phyloP scores from a whole-genome alignment of 2,797 vertebrate genomes.

The Sebastes aleutianus region DNA sequence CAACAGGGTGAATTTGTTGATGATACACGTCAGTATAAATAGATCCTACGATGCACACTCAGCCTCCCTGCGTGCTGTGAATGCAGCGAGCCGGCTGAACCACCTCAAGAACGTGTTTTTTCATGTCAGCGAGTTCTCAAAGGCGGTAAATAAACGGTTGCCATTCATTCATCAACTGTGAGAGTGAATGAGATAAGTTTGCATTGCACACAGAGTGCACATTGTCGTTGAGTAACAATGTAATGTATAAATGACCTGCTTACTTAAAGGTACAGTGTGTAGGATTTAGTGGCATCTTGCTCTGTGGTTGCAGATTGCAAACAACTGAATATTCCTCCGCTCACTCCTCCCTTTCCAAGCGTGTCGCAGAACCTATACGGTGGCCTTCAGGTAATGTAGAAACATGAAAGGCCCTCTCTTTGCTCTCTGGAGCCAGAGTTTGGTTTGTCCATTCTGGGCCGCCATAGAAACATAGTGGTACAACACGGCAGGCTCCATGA shows the following conservation, averaged over 20 bases:
- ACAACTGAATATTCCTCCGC: too few relatives aligned
- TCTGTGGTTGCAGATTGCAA: too few relatives aligned
- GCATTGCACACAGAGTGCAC: neutral
- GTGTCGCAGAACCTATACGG: too few relatives aligned
- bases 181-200: conserved; percentile 11
- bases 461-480: too few relatives aligned
- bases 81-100: conserved; percentile 35
- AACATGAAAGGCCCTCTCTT: too few relatives aligned
- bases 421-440: too few relatives aligned
- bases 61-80: conserved; percentile 22
- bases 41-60: conserved; percentile 34
- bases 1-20: conserved; percentile 45
- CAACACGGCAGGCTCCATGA: too few relatives aligned
- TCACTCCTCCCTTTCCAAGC: too few relatives aligned
- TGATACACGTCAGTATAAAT: conserved; percentile 54
- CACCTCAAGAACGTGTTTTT: conserved; percentile 19
- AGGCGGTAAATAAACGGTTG: conserved; percentile 34
- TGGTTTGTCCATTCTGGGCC: too few relatives aligned
- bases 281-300: too few relatives aligned
- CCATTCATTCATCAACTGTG: conserved; percentile 30
- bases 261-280: neutral
- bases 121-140: conserved; percentile 3
- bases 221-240: neutral
- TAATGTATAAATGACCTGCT: neutral
- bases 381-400: too few relatives aligned